Conservation (phyloP, 2,797 vertebrate species). For the Psittacula derbiana region DNA sequence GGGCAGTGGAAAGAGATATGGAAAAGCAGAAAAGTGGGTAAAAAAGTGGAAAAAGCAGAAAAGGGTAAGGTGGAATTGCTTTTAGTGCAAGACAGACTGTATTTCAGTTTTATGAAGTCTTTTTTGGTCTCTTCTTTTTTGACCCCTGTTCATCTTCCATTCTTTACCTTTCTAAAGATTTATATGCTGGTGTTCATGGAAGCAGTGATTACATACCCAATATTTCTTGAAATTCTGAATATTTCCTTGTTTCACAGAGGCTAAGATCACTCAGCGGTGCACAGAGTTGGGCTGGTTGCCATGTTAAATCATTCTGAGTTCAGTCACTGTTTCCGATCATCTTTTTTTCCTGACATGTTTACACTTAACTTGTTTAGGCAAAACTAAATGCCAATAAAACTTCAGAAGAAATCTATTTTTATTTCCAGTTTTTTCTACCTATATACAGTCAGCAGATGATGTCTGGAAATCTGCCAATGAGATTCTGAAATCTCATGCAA, state of each 20-base stretch:
- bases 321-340: neutral
- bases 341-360: slow-evolving; percentile 1
- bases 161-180: neutral
- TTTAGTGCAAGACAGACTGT: neutral
- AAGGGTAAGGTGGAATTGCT: neutral
- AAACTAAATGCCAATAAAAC: slow-evolving; percentile 18
- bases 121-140: neutral
- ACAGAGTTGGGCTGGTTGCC: neutral
- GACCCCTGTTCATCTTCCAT: neutral
- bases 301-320: slow-evolving; percentile 16
- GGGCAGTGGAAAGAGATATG: neutral
- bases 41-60: neutral
- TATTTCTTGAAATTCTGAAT: slow-evolving; percentile 26
- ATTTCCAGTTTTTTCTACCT: neutral
- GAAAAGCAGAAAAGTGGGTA: slow-evolving; percentile 15
- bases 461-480: neutral
- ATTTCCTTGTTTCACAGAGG: neutral
- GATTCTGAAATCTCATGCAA: neutral
- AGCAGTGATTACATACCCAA: neutral
- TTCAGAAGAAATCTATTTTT: neutral
- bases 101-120: neutral
- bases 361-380: neutral
- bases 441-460: neutral
- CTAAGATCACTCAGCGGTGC: neutral
- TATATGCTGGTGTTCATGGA: neutral